Conservation (phyloP, 2,888 invertebrate genomes). For the Chorisops tibialis region DNA sequence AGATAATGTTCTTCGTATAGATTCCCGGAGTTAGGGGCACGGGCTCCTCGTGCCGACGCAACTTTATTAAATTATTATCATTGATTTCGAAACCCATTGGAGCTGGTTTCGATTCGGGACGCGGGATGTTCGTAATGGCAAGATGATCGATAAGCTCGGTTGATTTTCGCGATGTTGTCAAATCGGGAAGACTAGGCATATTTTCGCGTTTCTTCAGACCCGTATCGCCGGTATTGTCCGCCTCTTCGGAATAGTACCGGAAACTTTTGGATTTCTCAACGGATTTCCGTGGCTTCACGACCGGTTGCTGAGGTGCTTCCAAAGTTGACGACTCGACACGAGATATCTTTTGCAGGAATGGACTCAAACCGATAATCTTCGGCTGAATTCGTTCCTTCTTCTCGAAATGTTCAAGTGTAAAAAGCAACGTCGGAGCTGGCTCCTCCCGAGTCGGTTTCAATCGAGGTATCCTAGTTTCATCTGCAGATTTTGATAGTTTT, state of each 20-base stretch:
- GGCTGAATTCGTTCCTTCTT: conserved; percentile 42
- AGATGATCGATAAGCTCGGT: not conserved
- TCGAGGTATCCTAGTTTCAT: not conserved
- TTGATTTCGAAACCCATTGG: conserved; percentile 48
- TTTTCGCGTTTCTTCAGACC: conserved; percentile 36
- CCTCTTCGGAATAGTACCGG: conserved; percentile 58
- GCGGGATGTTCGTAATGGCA: not conserved
- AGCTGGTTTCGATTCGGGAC: not conserved
- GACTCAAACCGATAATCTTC: conserved; percentile 55
- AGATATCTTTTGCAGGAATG: conserved; percentile 57
- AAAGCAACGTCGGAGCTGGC: not conserved
- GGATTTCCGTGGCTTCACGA: conserved; percentile 54
- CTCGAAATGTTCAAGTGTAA: conserved; percentile 41
- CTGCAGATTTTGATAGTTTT: not conserved
- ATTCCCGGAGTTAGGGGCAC: conserved; percentile 35
- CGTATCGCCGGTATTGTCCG: conserved; percentile 16
- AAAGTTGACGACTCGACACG: conserved; percentile 47
- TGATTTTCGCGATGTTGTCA: conserved; percentile 35
- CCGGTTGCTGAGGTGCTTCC: conserved; percentile 37
- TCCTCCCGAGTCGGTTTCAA: not conserved
- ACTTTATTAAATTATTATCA: conserved; percentile 45
- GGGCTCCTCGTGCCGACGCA: conserved; percentile 27
- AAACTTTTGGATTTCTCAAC: conserved; percentile 73
- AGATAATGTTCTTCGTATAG: conserved; percentile 39
- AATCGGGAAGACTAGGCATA: conserved; percentile 49